These are phyloP conservation scores for Cryptoblepharus egeriae DNA, from an alignment of 2,797 vertebrate genomes.

Conservation along the genomic window DNA sequence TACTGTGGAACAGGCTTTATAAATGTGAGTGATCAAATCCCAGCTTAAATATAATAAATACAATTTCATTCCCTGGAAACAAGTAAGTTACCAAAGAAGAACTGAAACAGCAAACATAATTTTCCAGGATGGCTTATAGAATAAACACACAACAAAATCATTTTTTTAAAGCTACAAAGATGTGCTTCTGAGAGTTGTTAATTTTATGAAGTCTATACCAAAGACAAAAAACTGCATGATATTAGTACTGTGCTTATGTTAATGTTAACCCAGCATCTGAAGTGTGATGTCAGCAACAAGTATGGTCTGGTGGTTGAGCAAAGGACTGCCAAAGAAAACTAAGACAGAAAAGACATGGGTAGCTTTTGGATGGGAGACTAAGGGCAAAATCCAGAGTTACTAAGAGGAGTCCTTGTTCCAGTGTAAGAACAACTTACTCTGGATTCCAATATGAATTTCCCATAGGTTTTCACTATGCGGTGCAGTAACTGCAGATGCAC, in stretches of 20 bases:
- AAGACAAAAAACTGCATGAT: background rate
- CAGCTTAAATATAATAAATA: background rate
- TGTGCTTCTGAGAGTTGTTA: background rate
- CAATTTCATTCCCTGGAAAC: constrained; percentile 2
- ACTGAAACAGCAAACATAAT: background rate
- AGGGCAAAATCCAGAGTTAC: too few species aligned
- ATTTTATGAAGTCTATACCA: too few species aligned
- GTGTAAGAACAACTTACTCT: too few species aligned
- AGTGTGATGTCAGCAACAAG: constrained; percentile 35
- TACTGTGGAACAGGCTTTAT: background rate
- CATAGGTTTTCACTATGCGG: too few species aligned
- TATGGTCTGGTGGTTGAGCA: too few species aligned
- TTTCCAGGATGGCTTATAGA: background rate
- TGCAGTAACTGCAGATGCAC: too few species aligned
- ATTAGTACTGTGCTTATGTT: background rate
- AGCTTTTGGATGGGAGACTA: too few species aligned
- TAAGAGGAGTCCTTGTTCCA: too few species aligned
- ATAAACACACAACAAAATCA: background rate
- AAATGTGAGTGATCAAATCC: background rate
- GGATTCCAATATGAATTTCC: too few species aligned
- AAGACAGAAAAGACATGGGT: too few species aligned
- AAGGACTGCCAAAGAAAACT: too few species aligned
- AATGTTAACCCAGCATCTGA: background rate
- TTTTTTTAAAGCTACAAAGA: background rate
- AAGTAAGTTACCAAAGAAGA: background rate